Base-by-base conservation (phyloP, 2,113 vertebrate species). In the Turnix velox region DNA sequence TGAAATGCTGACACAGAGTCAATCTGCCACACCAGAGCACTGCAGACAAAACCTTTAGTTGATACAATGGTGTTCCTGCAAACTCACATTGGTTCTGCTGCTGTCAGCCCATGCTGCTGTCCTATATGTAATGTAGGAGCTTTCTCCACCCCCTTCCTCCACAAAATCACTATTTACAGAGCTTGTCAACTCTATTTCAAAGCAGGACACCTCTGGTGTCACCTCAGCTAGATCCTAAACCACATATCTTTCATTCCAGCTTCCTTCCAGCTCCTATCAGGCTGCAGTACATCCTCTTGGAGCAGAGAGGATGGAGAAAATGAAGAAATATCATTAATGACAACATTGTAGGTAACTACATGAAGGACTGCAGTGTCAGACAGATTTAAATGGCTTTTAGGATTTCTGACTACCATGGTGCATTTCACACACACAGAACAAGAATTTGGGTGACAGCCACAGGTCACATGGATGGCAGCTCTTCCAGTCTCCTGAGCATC, bases 191-290 rank as follows among this genome's bases (percentile, higher is more conserved):
- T 14, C 46, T 66, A n/a, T 22, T 71, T 51, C 73, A 88, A 75
- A 95, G 54, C 30, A 85, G 43, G 28, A 37, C 57, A n/a, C 30
- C 45, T 25, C 15, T 2, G 8, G 22, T 52, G 31, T n/a, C 72
- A 83, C 30, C 58, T 79, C 52, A 68, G 24, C 13, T 28, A 75
- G n/a, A 55, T 23, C 39, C 66, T 63, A 78, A 58, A 54, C 8
- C 28, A 30, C 0, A 1, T 0, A 0, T 35, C 18, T 42, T 61
- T 9, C 43, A 5, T 39, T 33, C 12, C 33, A 49, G 40, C 19
- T 59, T 54, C 51, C 20, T 51, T 52, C 20, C 55, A 82, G 57
- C 39, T 76, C 12, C 39, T 62, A 43, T 1, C 1, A 6, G 42
- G 27, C 28, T 49, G 52, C 27, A 52, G 37, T 15, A 31, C 35